phyloP scores from a whole-genome alignment of 1,140 invertebrate genomes.

The Agrilus planipennis region DNA sequence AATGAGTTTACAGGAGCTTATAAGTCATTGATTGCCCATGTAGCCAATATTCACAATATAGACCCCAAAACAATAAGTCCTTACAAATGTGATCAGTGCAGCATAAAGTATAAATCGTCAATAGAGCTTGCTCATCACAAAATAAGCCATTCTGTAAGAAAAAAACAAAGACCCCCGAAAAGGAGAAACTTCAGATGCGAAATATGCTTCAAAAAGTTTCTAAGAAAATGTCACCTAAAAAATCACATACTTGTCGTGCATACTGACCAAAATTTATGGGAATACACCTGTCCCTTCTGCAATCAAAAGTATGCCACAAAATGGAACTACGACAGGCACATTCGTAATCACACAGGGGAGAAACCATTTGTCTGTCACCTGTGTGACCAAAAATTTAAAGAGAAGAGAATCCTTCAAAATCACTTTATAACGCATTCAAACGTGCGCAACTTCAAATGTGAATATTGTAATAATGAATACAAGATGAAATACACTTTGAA shows the following conservation, averaged over 20 bases:
- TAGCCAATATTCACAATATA: too few relatives aligned
- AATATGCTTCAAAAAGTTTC: too few relatives aligned
- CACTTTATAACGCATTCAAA: not conserved
- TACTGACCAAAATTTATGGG: not conserved
- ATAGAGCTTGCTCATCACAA: too few relatives aligned
- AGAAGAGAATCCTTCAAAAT: not conserved
- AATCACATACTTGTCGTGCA: not conserved
- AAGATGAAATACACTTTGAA: not conserved
- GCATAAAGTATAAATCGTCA: not conserved
- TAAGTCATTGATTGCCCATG: too few relatives aligned
- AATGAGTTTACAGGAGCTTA: too few relatives aligned
- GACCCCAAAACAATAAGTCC: too few relatives aligned
- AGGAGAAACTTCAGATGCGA: too few relatives aligned
- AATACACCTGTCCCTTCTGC: not conserved
- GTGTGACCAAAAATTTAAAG: not conserved
- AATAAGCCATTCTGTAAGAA: too few relatives aligned
- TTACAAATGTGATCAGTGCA: not conserved
- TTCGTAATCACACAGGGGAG: not conserved
- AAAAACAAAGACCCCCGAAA: too few relatives aligned
- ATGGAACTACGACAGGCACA: not conserved
- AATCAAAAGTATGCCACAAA: not conserved
- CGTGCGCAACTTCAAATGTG: not conserved
- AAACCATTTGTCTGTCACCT: not conserved
- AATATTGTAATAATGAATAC: not conserved
- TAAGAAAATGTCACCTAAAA: not conserved